Conservation (phyloP, 2,113 vertebrate genomes). For the Tragelaphus buxtoni region DNA sequence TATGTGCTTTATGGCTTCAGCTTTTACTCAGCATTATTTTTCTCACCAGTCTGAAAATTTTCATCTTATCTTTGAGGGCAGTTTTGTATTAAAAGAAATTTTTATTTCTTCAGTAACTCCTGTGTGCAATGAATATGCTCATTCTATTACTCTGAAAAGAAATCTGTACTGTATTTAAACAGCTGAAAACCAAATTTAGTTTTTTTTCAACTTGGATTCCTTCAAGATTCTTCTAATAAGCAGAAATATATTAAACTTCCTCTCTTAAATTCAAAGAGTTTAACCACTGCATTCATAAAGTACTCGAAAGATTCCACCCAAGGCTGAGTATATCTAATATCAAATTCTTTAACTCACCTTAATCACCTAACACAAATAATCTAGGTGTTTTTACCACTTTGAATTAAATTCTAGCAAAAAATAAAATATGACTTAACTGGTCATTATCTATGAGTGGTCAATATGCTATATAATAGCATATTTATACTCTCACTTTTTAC, state of each 20-base stretch:
- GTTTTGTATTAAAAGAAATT: background rate
- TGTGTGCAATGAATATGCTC: background rate
- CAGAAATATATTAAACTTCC: background rate
- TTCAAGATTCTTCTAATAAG: background rate
- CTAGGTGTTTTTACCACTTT: background rate
- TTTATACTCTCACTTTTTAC: background rate
- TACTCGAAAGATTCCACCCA: background rate
- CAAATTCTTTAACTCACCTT: background rate
- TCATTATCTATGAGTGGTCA: background rate
- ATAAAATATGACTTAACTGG: background rate
- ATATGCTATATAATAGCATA: background rate
- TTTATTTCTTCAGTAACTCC: background rate
- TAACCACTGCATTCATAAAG: background rate
- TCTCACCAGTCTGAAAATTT: background rate
- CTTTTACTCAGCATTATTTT: background rate
- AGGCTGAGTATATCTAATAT: background rate
- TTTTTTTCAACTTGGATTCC: background rate
- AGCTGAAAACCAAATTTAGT: background rate
- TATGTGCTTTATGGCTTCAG: background rate
- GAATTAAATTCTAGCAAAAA: conserved; percentile 10
- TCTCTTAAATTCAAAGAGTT: background rate
- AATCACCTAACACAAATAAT: background rate
- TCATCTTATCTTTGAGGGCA: background rate
- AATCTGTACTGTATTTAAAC: background rate
- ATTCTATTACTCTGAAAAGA: background rate